phyloP scores from a whole-genome alignment of 2,113 vertebrate genomes.

The Sylvia atricapilla region DNA sequence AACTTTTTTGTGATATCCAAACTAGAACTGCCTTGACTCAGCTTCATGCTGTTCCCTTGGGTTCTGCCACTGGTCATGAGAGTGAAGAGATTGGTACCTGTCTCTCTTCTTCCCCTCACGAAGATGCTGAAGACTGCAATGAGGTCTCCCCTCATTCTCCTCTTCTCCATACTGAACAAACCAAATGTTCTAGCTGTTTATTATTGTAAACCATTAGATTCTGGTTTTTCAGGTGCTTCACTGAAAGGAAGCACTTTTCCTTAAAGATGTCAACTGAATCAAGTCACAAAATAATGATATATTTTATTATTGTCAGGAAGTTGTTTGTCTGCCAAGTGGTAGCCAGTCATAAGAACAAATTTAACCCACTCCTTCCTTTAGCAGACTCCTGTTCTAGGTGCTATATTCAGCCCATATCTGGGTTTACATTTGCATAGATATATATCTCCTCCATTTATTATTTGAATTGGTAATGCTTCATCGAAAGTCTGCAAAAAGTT shows the following conservation, averaged over 20 bases:
- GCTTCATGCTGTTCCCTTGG: not conserved
- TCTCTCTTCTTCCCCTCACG: not conserved
- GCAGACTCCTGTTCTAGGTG: not conserved
- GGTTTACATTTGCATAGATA: not conserved
- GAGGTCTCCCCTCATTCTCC: not conserved
- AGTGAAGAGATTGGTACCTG: not conserved
- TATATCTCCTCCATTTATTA: not conserved
- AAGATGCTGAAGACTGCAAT: not conserved
- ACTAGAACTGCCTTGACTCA: not conserved
- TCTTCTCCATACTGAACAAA: not conserved
- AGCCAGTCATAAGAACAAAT: not conserved
- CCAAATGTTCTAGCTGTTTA: not conserved
- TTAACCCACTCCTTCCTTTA: not conserved
- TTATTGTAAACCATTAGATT: not conserved
- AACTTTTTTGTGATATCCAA: not conserved
- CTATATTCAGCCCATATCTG: not conserved
- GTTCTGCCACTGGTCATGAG: fast-evolving
- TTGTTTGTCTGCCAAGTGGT: not conserved
- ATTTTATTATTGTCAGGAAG: not conserved
- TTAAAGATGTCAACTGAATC: not conserved
- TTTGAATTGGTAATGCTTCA: not conserved
- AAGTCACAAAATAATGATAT: not conserved
- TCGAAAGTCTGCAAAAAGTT: not conserved
- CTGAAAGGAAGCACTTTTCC: not conserved
- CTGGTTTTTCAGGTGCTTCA: not conserved